Percentiles rank a stretch among this genome's conserved stretches.
phyloP scores from a whole-genome alignment of 53 echinoderm and acorn worm genomes.

The Echinarachnius parma region DNA sequence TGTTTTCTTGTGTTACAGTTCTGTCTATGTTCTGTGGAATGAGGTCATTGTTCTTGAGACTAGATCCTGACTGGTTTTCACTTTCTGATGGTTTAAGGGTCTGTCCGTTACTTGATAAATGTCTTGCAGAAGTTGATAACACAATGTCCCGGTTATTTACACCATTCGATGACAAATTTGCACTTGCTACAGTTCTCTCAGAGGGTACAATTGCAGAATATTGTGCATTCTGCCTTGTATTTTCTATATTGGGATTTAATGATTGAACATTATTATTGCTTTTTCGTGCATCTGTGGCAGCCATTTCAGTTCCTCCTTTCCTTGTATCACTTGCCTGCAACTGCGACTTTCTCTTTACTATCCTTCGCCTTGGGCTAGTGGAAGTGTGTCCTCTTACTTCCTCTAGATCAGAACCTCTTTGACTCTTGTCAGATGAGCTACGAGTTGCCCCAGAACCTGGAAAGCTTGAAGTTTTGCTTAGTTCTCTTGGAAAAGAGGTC shows the following conservation, averaged over 20 bases:
- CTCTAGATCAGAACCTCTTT: not conserved
- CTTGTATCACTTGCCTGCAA: not conserved
- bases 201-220: too few species aligned
- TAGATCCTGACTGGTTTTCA: too few species aligned
- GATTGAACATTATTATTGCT: not conserved
- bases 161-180: too few species aligned
- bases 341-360: constrained; percentile 30
- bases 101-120: not conserved
- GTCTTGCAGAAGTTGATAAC: too few species aligned
- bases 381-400: not conserved
- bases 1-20: not conserved
- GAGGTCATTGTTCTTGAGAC: not conserved
- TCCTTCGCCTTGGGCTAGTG: constrained; percentile 29
- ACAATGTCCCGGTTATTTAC: too few species aligned
- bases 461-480: not conserved
- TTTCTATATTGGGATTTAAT: not conserved
- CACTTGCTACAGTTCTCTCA: too few species aligned
- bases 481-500: constrained; percentile 5
- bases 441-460: not conserved
- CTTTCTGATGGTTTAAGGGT: not conserved
- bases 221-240: too few species aligned
- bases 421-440: not conserved
- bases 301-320: not conserved
- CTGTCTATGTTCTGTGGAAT: not conserved
- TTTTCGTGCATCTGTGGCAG: not conserved